phyloP scores from a whole-genome alignment of 2,888 invertebrate species.

The Sarcophaga rosellei region DNA sequence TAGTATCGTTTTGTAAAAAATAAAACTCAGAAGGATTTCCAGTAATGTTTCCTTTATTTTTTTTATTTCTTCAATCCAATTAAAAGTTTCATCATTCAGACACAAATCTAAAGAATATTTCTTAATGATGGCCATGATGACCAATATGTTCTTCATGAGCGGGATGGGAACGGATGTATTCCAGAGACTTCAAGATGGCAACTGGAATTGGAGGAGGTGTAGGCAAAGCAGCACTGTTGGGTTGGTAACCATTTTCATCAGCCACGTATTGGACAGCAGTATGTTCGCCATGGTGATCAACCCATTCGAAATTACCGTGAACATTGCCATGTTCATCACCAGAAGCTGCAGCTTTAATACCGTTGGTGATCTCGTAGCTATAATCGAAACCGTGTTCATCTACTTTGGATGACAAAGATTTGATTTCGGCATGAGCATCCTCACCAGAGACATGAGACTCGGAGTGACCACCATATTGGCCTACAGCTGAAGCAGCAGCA shows the following conservation, averaged over 20 bases:
- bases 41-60: too few species aligned
- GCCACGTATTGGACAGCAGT: constrained; percentile 75
- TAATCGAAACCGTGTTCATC: constrained; percentile 74
- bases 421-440: constrained; percentile 70
- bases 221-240: constrained; percentile 70
- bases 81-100: too few species aligned
- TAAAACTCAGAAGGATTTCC: too few species aligned
- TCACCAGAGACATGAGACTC: constrained; percentile 41
- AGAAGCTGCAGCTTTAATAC: constrained; percentile 69
- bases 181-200: constrained; percentile 75
- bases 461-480: constrained; percentile 4
- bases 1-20: too few species aligned
- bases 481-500: constrained; percentile 37
- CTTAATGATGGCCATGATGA: background rate
- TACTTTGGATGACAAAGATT: constrained; percentile 69
- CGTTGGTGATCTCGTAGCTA: constrained; percentile 73
- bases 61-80: too few species aligned
- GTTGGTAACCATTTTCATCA: constrained; percentile 76
- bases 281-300: constrained; percentile 76
- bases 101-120: too few species aligned
- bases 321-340: constrained; percentile 75
- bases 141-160: constrained; percentile 3
- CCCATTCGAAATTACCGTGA: constrained; percentile 74
- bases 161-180: constrained; percentile 82
- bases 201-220: constrained; percentile 71